These are phyloP conservation scores for Coregonus sp. DNA, from an alignment of 2,797 vertebrate genomes.

Conservation along the genomic window DNA sequence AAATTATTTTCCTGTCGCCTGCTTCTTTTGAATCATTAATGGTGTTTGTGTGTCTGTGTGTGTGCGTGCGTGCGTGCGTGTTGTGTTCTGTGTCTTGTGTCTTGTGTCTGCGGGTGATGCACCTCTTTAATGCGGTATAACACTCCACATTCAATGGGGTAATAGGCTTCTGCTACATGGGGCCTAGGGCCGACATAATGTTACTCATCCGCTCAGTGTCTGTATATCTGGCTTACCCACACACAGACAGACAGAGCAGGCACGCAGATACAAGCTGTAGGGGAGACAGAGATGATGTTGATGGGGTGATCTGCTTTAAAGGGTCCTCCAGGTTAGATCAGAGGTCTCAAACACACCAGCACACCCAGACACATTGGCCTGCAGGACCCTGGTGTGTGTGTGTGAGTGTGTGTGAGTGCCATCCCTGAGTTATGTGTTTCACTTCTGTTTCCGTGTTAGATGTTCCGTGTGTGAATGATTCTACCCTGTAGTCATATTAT, in stretches of 20 bases:
- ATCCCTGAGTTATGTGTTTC: conserved; percentile 7
- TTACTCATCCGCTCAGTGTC: no score
- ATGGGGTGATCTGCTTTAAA: conserved; percentile 50
- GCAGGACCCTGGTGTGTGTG: neutral
- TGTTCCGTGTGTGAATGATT: conserved; percentile 24
- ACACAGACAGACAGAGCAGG: conserved; percentile 15
- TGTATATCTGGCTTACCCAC: neutral
- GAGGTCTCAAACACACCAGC: conserved; percentile 37
- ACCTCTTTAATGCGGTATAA: neutral
- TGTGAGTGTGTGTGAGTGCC: neutral
- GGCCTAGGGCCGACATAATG: neutral
- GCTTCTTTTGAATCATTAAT: neutral
- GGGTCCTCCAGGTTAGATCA: conserved; percentile 30
- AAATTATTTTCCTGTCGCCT: neutral
- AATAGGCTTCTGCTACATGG: neutral
- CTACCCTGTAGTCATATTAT: conserved; percentile 29
- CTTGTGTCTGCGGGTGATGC: neutral
- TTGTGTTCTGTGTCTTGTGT: neutral
- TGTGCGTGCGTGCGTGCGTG: neutral
- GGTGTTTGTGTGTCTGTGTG: neutral
- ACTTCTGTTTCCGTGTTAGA: neutral
- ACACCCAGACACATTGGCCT: conserved; percentile 20
- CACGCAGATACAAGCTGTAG: conserved; percentile 24
- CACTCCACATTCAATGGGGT: neutral
- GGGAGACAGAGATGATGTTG: conserved; percentile 24